A percentile compares a stretch with the other conserved stretches of the same genome.
Evolutionary conservation across 2,797 vertebrate genomes (phyloP).

Genomic region (Sebastes cheni): DNA sequence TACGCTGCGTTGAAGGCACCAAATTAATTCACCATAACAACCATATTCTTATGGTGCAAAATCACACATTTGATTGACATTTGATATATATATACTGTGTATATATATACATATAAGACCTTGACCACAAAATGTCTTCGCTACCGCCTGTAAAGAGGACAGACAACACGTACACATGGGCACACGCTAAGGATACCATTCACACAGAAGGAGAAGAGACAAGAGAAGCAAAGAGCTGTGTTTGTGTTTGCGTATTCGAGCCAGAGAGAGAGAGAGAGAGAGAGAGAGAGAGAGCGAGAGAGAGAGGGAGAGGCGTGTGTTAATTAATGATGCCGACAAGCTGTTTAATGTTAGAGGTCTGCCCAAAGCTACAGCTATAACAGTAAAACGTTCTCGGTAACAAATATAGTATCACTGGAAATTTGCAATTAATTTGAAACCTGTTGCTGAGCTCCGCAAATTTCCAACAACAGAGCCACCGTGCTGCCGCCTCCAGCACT

Average conservation of each 20-base stretch:
- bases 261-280: neutral
- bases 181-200: neutral
- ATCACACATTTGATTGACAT: neutral
- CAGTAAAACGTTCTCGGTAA: constrained; percentile 28
- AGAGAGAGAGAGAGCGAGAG: neutral
- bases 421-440: constrained; percentile 40
- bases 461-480: constrained; percentile 28
- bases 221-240: neutral
- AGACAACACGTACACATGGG: neutral
- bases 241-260: neutral
- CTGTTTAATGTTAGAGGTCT: constrained; percentile 34
- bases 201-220: neutral
- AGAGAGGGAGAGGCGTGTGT: neutral
- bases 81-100: too few species aligned
- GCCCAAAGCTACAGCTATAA: constrained; percentile 19
- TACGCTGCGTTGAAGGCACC: neutral
- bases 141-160: neutral
- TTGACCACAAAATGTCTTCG: neutral
- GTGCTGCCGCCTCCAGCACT: constrained; percentile 21
- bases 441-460: constrained; percentile 25
- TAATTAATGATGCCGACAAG: constrained; percentile 26
- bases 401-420: constrained; percentile 29
- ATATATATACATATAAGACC: neutral
- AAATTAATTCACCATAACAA: neutral
- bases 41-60: neutral